Evolutionary conservation across 2,113 vertebrate genomes (phyloP).

Genomic region (Microtus montanus): DNA sequence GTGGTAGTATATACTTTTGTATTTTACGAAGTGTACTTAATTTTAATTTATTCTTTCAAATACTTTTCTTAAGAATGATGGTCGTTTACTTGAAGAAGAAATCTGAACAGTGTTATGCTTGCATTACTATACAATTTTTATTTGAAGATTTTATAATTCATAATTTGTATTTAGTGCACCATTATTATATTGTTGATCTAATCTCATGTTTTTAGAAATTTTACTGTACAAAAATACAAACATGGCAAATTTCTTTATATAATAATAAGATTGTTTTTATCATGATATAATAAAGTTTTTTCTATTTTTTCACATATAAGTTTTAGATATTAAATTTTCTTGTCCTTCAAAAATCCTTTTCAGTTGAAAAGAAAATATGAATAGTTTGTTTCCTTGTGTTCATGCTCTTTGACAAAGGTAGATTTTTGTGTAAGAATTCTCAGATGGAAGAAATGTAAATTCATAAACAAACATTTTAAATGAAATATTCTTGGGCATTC

Average conservation of each 20-base stretch:
- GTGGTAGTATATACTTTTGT: constrained; percentile 74
- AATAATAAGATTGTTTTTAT: neutral
- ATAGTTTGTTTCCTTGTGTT: neutral
- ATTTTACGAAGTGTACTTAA: constrained; percentile 27
- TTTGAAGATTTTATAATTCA: neutral
- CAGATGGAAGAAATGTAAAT: neutral
- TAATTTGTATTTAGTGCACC: neutral
- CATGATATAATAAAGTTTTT: neutral
- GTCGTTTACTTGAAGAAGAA: neutral
- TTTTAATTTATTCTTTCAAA: constrained; percentile 36
- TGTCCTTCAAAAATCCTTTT: neutral
- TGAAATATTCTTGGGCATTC: neutral
- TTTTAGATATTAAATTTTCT: constrained; percentile 1
- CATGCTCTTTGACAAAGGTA: neutral
- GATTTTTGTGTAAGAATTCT: neutral
- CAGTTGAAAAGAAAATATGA: neutral
- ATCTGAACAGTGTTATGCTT: neutral
- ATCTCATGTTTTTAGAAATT: neutral
- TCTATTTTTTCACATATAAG: neutral
- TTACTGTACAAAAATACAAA: neutral
- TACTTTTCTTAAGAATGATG: neutral
- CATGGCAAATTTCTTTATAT: neutral
- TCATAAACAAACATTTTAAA: neutral
- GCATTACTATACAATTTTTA: neutral
- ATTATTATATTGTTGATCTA: neutral